These are phyloP conservation scores for Hylia prasina DNA, from an alignment of 2,113 vertebrate species.

Conservation along the genomic window DNA sequence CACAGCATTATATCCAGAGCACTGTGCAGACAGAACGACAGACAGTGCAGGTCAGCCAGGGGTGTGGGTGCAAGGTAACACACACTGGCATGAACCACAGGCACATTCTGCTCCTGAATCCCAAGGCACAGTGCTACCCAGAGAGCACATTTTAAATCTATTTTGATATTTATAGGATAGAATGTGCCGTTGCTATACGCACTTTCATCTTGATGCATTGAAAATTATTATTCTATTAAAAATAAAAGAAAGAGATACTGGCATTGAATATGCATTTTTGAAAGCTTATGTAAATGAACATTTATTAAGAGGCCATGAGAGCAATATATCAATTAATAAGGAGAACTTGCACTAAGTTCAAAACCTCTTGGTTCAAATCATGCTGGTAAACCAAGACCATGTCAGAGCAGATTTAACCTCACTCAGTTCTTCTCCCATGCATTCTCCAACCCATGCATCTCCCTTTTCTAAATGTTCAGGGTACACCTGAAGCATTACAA, in stretches of 20 bases:
- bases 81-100: not conserved
- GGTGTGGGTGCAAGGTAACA: not conserved
- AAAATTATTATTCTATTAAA: not conserved
- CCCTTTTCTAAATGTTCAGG: not conserved
- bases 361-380: not conserved
- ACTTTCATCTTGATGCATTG: not conserved
- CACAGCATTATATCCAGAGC: not conserved
- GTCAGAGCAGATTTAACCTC: not conserved
- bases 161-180: not conserved
- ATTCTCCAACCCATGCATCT: not conserved
- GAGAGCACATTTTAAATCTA: not conserved
- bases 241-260: not conserved
- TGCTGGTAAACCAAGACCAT: not conserved
- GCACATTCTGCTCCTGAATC: not conserved
- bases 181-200: not conserved
- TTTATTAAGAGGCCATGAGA: not conserved
- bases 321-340: not conserved
- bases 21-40: not conserved
- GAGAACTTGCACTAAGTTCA: not conserved
- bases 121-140: not conserved
- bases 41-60: not conserved
- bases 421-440: fast-evolving
- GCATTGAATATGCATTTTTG: not conserved
- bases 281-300: not conserved
- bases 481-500: not conserved